Evolutionary conservation across 2,113 vertebrate species (phyloP).

Genomic region (Tyto alba): DNA sequence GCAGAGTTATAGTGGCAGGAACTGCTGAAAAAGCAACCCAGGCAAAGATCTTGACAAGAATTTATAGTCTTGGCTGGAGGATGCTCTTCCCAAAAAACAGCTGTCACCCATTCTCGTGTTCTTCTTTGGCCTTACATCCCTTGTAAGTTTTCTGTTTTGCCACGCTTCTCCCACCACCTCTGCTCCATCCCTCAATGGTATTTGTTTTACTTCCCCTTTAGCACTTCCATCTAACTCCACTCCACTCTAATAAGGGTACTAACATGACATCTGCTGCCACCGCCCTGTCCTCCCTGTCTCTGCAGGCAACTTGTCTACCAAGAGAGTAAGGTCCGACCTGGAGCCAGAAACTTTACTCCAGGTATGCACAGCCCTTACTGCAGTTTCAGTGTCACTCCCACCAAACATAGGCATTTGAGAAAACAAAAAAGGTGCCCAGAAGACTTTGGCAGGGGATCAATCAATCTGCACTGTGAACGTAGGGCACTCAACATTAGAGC

Average conservation of each 20-base stretch:
- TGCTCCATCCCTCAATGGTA: neutral
- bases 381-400: neutral
- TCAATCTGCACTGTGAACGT: neutral
- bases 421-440: neutral
- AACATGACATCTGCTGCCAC: neutral
- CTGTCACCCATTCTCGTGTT: neutral
- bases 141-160: neutral
- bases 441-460: neutral
- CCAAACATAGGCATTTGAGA: neutral
- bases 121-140: neutral
- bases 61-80: neutral
- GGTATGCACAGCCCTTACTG: fast-evolving
- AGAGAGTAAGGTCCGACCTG: neutral
- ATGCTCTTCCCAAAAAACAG: neutral
- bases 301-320: neutral
- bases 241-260: neutral
- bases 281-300: neutral
- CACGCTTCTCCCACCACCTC: neutral
- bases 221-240: neutral
- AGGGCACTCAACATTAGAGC: neutral
- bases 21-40: neutral
- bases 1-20: neutral
- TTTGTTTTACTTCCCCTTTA: neutral
- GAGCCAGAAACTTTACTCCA: neutral
- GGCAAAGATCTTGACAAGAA: neutral